Conservation (phyloP, 2,888 invertebrate genomes). For the Acanthosepion lycidas region DNA sequence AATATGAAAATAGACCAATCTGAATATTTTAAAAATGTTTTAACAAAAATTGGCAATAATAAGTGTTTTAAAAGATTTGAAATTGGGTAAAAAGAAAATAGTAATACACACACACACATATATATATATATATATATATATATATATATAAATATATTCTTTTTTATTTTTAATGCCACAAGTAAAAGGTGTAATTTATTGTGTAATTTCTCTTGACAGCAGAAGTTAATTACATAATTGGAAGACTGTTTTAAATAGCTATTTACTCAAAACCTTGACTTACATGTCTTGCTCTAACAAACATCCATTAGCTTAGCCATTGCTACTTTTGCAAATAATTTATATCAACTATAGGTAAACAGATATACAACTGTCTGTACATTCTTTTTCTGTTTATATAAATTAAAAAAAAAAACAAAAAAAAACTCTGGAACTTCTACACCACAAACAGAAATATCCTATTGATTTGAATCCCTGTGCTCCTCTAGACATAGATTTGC, state of each 20-base stretch:
- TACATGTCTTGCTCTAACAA: not conserved
- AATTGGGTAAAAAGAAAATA: not conserved
- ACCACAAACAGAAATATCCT: too few species aligned
- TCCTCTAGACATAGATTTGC: too few species aligned
- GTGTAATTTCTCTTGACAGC: not conserved
- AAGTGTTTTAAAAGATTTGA: not conserved
- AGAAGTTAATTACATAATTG: not conserved
- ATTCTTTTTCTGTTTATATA: too few species aligned
- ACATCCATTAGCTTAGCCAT: not conserved
- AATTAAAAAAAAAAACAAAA: too few species aligned
- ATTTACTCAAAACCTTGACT: not conserved
- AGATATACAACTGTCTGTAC: too few species aligned
- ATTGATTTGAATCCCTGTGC: too few species aligned
- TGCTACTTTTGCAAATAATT: not conserved
- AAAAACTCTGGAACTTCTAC: too few species aligned
- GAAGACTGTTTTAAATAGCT: conserved; percentile 14
- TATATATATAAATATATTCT: not conserved
- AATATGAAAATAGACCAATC: too few species aligned
- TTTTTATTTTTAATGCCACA: not conserved
- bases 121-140: too few species aligned
- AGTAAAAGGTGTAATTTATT: not conserved
- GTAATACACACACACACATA: too few species aligned
- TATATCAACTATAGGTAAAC: not conserved
- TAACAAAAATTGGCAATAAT: too few species aligned
- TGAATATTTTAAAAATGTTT: too few species aligned